A percentile compares a stretch with the other conserved stretches of the same genome.
These are phyloP conservation scores for Anastrepha ludens DNA, from an alignment of 1,140 invertebrate species.

Conservation along the genomic window DNA sequence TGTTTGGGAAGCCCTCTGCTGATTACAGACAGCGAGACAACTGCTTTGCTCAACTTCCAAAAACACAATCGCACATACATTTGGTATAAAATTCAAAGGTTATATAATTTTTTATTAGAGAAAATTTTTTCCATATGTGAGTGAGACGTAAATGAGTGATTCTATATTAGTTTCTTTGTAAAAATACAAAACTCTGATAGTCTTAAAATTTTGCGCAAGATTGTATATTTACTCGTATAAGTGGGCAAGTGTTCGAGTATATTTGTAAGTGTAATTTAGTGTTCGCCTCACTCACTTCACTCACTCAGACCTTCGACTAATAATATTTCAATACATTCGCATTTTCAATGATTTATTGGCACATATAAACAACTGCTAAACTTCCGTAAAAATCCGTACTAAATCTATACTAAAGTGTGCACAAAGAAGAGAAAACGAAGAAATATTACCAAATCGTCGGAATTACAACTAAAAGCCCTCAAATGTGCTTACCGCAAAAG, in stretches of 20 bases:
- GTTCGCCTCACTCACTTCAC: background rate
- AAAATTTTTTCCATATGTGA: background rate
- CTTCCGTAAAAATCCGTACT: constrained; percentile 64
- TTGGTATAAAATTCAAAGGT: too few species aligned
- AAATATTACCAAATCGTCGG: constrained; percentile 68
- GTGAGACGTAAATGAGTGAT: background rate
- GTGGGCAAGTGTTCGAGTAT: too few species aligned
- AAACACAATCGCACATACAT: too few species aligned
- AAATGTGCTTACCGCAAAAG: constrained; percentile 58
- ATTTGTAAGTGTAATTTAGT: too few species aligned
- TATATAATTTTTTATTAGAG: too few species aligned
- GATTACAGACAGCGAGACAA: too few species aligned
- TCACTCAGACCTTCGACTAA: constrained; percentile 10
- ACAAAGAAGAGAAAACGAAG: constrained; percentile 63
- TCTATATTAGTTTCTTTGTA: too few species aligned
- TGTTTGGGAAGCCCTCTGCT: too few species aligned
- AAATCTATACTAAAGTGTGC: background rate
- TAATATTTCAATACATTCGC: constrained; percentile 61
- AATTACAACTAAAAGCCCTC: constrained; percentile 70
- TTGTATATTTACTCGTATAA: too few species aligned
- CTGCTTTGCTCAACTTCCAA: too few species aligned
- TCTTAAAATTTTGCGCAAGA: too few species aligned
- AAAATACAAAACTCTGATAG: too few species aligned
- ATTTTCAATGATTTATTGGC: constrained; percentile 72
- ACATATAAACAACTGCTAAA: constrained; percentile 73